A percentile compares a stretch with the other conserved stretches of the same genome.
Evolutionary conservation across 2,888 invertebrate genomes (phyloP).

Genomic region (Hipparchia semele): DNA sequence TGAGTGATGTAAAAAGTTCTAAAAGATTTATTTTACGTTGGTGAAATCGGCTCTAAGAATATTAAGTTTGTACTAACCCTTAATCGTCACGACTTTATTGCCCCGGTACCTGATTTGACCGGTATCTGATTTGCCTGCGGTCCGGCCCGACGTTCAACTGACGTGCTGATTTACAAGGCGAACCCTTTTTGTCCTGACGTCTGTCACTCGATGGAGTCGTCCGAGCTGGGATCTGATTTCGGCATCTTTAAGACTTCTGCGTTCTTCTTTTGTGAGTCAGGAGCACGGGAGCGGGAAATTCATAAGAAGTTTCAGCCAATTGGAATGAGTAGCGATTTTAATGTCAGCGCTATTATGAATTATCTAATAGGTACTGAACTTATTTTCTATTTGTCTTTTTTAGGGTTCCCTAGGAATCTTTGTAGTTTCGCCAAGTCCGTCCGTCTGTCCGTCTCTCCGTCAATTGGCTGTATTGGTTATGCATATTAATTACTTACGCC

Average conservation of each 20-base stretch:
- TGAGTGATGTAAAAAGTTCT: no score
- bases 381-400: not conserved
- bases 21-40: no score
- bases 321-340: not conserved
- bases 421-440: no score
- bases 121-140: slow-evolving; percentile 60
- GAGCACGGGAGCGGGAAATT: slow-evolving; percentile 42
- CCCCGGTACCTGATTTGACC: slow-evolving; percentile 31
- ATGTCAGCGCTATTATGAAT: not conserved
- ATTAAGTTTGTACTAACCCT: slow-evolving; percentile 19
- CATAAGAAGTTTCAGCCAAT: slow-evolving; percentile 33
- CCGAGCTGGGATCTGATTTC: slow-evolving; percentile 69
- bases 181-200: slow-evolving; percentile 65
- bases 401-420: no score
- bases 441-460: no score
- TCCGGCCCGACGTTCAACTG: slow-evolving; percentile 49
- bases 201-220: slow-evolving; percentile 71
- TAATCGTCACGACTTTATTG: slow-evolving; percentile 55
- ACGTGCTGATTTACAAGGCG: slow-evolving; percentile 75
- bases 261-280: slow-evolving; percentile 42
- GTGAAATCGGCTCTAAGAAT: not conserved
- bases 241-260: slow-evolving; percentile 69
- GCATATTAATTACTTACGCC: no score
- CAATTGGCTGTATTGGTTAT: no score
- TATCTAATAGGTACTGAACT: not conserved